Evolutionary conservation across 1,140 invertebrate genomes (phyloP).

Genomic region (Oscheius sp.): DNA sequence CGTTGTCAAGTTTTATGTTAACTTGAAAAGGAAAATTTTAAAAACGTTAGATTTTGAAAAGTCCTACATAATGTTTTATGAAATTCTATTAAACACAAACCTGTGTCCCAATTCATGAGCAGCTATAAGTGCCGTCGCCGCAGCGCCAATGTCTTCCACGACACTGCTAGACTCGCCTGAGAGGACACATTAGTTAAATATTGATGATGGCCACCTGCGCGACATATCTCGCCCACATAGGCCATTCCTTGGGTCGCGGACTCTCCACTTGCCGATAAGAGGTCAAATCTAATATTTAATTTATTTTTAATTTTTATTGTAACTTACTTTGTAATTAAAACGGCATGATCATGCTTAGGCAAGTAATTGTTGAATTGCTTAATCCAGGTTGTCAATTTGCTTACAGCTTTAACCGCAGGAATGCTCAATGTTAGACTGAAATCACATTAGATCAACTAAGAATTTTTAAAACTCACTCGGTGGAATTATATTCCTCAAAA

Average conservation of each 20-base stretch:
- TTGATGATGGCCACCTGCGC: too few relatives aligned
- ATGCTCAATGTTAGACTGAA: constrained; percentile 19
- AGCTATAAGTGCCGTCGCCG: constrained; percentile 52
- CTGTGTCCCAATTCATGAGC: constrained; percentile 55
- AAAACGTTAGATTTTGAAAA: too few relatives aligned
- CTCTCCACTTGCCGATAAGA: constrained; percentile 49
- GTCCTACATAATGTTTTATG: too few relatives aligned
- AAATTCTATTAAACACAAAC: too few relatives aligned
- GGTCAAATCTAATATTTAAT: constrained; percentile 38
- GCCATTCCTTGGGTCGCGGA: constrained; percentile 58
- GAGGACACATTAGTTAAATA: too few relatives aligned
- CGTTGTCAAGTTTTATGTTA: too few relatives aligned
- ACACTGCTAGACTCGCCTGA: constrained; percentile 47
- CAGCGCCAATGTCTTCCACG: constrained; percentile 56
- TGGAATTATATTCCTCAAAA: constrained; percentile 28
- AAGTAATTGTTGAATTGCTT: constrained; percentile 35
- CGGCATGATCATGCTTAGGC: constrained; percentile 48
- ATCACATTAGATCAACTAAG: neutral
- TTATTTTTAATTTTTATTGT: neutral
- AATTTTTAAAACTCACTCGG: constrained; percentile 29
- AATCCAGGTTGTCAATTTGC: constrained; percentile 38
- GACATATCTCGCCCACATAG: constrained; percentile 54
- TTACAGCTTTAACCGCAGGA: constrained; percentile 7
- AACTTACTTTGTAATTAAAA: constrained; percentile 45
- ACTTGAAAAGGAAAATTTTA: too few relatives aligned